Base-by-base conservation (phyloP, 53 echinoderm and acorn worm genomes). In the Holothuria leucospilota region DNA sequence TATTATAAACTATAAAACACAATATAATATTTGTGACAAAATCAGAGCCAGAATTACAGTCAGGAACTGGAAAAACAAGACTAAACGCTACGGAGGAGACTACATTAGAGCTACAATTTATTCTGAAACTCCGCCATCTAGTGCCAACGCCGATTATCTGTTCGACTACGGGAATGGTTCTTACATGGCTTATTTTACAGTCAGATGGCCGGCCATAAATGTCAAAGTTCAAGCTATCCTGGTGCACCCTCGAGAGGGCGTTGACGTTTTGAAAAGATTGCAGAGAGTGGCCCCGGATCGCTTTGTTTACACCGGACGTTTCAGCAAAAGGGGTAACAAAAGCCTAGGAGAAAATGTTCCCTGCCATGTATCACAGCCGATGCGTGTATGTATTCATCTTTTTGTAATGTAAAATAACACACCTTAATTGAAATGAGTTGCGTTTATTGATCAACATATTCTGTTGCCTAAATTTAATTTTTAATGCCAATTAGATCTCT, bases 241-340 rank as follows among this genome's bases (percentile, higher is more conserved):
- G 30, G 66, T 95, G 16, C 91, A 91, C 63, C 81, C 91, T 1
- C 87, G 91, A 49, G 96, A 95, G 82, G 91, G 87, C 8, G 64
- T 93, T 0, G 25, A 63, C 18, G 81, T 91, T 27, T 85, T 95
- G 42, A 34, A 78, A 18, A 88, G 85, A 28, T 64, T 87, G 8
- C 85, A 86, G 6, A 68, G 82, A 51, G 16, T 64, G 11, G 83
- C 59, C 18, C 90, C 93, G 0, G 86, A 82, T 7, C 87, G 93
- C 53, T 90, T 90, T 38, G 87, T 84, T 29, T 93, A 90, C 80
- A 59, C 82, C 13, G 93, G 93, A 4, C 86, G 65, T 51, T 93
- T 90, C 61, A 30, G 20, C 34, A 65, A 61, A n/a, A 67, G 64
- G 29, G 79, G 87, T 9, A 87, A 26, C 28, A 29, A 38, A 8